Percentiles rank a stretch among this genome's conserved stretches.
These are phyloP conservation scores for Rousettus leschenaultii DNA, from an alignment of 2,113 vertebrate species.

Conservation along the genomic window DNA sequence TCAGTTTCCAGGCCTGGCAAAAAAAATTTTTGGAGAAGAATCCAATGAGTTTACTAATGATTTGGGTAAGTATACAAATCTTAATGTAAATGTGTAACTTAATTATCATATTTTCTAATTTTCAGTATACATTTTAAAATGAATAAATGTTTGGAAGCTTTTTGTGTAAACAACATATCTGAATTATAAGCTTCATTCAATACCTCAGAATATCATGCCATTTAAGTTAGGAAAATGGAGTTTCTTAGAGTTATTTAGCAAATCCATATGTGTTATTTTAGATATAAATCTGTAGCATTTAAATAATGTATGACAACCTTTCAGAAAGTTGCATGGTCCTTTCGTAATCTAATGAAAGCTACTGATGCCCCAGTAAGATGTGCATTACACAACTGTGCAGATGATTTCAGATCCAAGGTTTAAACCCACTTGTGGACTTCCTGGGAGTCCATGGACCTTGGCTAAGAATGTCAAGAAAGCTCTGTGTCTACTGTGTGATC, in stretches of 20 bases:
- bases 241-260: not conserved
- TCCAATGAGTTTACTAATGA: conserved; percentile 95
- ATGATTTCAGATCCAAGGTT: not conserved
- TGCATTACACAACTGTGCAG: not conserved
- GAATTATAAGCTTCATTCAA: not conserved
- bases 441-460: not conserved
- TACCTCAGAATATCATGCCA: not conserved
- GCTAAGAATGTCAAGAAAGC: not conserved
- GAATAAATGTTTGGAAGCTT: not conserved
- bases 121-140: not conserved
- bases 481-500: not conserved
- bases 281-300: not conserved
- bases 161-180: not conserved
- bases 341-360: not conserved
- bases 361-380: not conserved
- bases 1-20: conserved; percentile 90
- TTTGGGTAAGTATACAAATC: conserved; percentile 80
- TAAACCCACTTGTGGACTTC: not conserved
- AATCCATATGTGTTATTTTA: not conserved
- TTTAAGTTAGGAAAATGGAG: not conserved
- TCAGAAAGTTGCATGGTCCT: not conserved
- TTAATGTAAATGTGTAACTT: conserved; percentile 65
- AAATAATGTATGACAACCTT: not conserved
- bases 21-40: conserved; percentile 90
- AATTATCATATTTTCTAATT: not conserved